These are phyloP conservation scores for Synergus laeviventris DNA, from an alignment of 2,888 invertebrate species.

Conservation along the genomic window DNA sequence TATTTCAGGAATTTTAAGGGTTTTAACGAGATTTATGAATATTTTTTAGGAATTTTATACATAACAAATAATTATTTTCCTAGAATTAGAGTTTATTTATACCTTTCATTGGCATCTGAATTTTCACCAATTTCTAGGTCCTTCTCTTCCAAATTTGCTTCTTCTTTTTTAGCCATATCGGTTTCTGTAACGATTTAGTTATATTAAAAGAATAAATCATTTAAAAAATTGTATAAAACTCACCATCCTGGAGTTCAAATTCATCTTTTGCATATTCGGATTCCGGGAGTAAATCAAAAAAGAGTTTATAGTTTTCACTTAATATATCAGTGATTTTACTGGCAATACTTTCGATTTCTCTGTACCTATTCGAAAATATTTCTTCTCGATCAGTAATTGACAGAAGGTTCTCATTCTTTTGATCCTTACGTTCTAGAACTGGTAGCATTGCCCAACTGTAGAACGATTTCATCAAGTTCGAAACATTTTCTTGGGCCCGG, in stretches of 20 bases:
- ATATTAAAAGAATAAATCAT: too few relatives aligned
- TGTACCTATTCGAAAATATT: conserved; percentile 78
- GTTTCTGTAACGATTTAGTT: neutral
- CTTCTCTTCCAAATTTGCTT: conserved; percentile 1
- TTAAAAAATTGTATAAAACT: neutral
- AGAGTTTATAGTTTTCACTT: conserved; percentile 82
- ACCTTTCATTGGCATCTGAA: neutral
- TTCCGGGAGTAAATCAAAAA: conserved; percentile 81
- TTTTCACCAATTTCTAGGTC: neutral
- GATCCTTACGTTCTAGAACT: conserved; percentile 85
- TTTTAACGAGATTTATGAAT: too few relatives aligned
- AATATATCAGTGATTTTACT: conserved; percentile 80
- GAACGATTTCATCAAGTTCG: conserved; percentile 79
- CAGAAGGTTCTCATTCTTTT: conserved; percentile 79
- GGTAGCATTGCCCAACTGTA: conserved; percentile 85
- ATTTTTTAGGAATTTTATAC: too few relatives aligned
- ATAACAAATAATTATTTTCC: too few relatives aligned
- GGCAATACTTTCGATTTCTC: conserved; percentile 77
- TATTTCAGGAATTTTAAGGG: too few relatives aligned
- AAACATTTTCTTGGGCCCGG: conserved; percentile 83
- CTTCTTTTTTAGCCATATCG: neutral
- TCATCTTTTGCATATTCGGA: conserved; percentile 62
- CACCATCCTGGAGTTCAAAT: conserved; percentile 55
- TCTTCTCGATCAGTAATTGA: conserved; percentile 79
- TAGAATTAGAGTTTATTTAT: neutral